Conservation (phyloP, 2,888 invertebrate genomes). For the Monochamus alternatus region DNA sequence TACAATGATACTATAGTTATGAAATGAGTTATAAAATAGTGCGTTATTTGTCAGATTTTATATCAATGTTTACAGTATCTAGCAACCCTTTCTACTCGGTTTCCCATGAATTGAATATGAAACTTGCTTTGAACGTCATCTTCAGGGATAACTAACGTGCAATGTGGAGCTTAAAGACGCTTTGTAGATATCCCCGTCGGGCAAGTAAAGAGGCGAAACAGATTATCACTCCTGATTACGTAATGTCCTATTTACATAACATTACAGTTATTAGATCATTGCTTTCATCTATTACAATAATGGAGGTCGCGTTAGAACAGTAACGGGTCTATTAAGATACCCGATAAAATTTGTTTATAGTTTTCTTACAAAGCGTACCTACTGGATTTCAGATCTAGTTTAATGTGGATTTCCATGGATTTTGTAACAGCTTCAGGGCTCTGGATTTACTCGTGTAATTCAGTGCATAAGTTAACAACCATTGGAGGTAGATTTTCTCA, state of each 20-base stretch:
- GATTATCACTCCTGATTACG: slow-evolving; percentile 49
- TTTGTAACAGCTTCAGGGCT: too few species aligned
- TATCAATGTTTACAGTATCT: neutral
- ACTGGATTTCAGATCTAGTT: too few species aligned
- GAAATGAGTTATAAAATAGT: too few species aligned
- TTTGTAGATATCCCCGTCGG: slow-evolving; percentile 43
- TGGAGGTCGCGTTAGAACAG: neutral
- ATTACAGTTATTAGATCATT: slow-evolving; percentile 16
- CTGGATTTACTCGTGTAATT: too few species aligned
- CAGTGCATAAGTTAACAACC: too few species aligned
- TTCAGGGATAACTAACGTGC: slow-evolving; percentile 1
- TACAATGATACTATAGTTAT: too few species aligned
- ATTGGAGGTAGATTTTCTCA: too few species aligned
- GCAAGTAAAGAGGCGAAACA: slow-evolving; percentile 44
- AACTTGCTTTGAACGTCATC: slow-evolving; percentile 11
- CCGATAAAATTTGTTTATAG: slow-evolving; percentile 12
- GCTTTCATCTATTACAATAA: slow-evolving; percentile 20
- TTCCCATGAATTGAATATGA: slow-evolving; percentile 16
- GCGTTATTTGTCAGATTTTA: neutral
- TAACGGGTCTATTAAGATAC: neutral
- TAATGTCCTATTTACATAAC: slow-evolving; percentile 49
- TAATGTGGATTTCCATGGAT: too few species aligned
- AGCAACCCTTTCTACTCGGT: neutral
- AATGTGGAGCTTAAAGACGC: slow-evolving; percentile 36
- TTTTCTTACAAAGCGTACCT: neutral